Conservation (phyloP, 2,113 vertebrate genomes). For the Mesembrinibis cayennensis region DNA sequence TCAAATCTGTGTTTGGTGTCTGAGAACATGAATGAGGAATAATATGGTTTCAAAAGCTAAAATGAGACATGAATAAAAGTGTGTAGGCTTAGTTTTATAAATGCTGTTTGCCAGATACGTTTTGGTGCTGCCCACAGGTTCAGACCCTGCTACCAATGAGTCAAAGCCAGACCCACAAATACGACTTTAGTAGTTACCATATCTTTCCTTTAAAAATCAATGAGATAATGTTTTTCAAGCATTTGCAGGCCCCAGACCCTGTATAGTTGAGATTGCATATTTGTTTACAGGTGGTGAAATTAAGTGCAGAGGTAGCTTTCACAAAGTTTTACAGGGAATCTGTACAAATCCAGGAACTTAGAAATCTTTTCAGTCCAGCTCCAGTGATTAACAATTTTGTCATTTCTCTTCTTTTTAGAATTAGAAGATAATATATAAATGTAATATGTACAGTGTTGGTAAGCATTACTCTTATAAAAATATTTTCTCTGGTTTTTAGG, state of each 20-base stretch:
- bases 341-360: background rate
- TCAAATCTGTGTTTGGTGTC: background rate
- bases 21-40: background rate
- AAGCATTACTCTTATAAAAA: background rate
- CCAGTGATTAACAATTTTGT: background rate
- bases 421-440: background rate
- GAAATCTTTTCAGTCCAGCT: background rate
- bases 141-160: background rate
- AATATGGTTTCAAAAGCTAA: background rate
- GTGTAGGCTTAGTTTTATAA: background rate
- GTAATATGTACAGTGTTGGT: background rate
- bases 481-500: slow-evolving; percentile 69
- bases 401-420: background rate
- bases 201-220: background rate
- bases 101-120: background rate
- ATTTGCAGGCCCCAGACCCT: background rate
- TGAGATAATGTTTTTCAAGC: background rate
- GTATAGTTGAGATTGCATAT: accelerated
- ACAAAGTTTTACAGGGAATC: too few species aligned
- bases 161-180: background rate
- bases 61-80: background rate
- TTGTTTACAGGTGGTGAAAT: background rate
- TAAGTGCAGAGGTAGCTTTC: background rate
- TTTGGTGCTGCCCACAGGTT: background rate
- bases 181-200: accelerated